Evolutionary conservation across 2,113 vertebrate genomes (phyloP), one percentile per base, ranked within the genome.

Genomic region (Heptranchias perlo): DNA sequence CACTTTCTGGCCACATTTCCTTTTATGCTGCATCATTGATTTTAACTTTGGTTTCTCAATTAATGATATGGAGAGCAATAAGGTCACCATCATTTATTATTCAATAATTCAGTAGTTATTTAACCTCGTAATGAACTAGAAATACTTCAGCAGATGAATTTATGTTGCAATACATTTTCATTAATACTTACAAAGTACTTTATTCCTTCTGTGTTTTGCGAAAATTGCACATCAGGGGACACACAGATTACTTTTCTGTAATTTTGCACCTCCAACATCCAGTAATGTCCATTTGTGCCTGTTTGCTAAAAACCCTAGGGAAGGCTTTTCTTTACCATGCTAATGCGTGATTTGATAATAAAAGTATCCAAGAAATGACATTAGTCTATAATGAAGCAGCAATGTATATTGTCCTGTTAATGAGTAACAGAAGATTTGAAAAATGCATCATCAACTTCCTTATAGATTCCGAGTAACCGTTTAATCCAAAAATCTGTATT

Each of bases 31-130:
- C 65, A 49, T 94, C 64, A 95, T 95, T 95, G 94, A 73, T 73
- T 95, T 95, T 65, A 94, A 95, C 94, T 95, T 73, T 67, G 64
- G 39, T 95, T 95, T 95, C 64, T 69, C 44, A 69, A 69, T 95
- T 64, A 95, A 67, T 47, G 93, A 94, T 67, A 5, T 23, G 39
- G 47, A 69, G 94, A 69, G 65, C 64, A 95, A 69, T 1, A 35
- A n/a, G 94, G 44, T 95, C 65, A 69, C 64, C 39, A 95, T 35
- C 65, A 49, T 11, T 67, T 95, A 73, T 95, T 73, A 95, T 95
- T 69, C 65, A 95, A 69, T 95, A 69, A 95, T 31, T 73, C 64
- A 49, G 47, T 52, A 47, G 47, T 95, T 95, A 95, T 95, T 95
- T 95, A 52, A 95, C 64, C 64, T 95, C 44, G n/a, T 94, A 67